Evolutionary conservation across 1,140 invertebrate species (phyloP).

Genomic region (Battus philenor): DNA sequence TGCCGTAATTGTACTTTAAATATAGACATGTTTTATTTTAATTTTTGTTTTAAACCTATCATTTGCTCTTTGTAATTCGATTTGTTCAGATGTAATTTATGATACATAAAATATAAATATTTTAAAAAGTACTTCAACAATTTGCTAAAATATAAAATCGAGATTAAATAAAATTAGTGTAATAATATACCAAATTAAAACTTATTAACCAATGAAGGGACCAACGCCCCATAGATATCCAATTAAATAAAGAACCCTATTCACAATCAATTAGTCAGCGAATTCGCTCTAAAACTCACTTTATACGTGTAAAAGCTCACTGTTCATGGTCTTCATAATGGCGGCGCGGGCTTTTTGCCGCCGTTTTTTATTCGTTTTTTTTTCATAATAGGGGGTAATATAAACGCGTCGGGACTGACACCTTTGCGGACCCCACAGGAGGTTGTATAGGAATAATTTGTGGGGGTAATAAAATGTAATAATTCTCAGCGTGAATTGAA

Average conservation of each 20-base stretch:
- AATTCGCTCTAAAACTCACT: constrained; percentile 47
- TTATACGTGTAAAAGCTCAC: constrained; percentile 57
- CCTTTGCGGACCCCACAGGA: constrained; percentile 67
- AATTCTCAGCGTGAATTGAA: constrained; percentile 29
- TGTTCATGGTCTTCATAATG: constrained; percentile 41
- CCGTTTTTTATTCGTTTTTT: constrained; percentile 43
- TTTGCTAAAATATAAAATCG: background rate
- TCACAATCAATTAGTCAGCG: constrained; percentile 71
- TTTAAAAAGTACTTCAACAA: background rate
- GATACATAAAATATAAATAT: background rate
- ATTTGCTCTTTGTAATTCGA: too few species aligned
- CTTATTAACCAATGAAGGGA: constrained; percentile 5
- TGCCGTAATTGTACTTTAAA: too few species aligned
- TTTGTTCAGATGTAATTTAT: too few species aligned
- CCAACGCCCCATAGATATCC: constrained; percentile 38
- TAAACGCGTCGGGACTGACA: constrained; percentile 64
- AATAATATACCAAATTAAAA: constrained; percentile 17
- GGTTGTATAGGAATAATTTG: constrained; percentile 55
- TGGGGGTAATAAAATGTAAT: constrained; percentile 69
- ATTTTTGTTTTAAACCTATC: too few species aligned
- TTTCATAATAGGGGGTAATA: constrained; percentile 65
- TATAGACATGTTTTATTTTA: too few species aligned
- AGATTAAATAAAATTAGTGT: background rate
- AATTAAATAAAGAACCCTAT: constrained; percentile 52
- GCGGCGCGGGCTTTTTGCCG: constrained; percentile 55